Evolutionary conservation across 2,113 vertebrate genomes (phyloP), one percentile per base, ranked within the genome.

Genomic region (Ictalurus furcatus): DNA sequence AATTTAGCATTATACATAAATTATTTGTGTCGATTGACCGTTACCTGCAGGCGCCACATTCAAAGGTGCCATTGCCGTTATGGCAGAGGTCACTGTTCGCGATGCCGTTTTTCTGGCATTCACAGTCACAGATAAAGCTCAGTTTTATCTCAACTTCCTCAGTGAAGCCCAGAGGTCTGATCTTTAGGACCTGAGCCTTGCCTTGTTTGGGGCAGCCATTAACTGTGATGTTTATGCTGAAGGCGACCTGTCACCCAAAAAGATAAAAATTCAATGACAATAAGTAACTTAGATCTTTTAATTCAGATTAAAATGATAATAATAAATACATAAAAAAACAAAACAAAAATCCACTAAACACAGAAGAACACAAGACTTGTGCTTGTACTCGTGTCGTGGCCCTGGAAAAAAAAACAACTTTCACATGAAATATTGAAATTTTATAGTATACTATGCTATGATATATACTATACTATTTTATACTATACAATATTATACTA

Each of bases 21-120:
- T 48, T 23, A 58, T 82, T 23, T 34, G n/a, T 34, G 28, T 81
- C 1, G 17, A 19, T 58, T 3, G 54, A 81, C 16, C 2, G 28
- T 67, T 85, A 99, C 98, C 98, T 98, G 97, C 98, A 99, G 4
- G 98, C 97, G 19, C 98, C 98, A 90, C 98, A 99, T 92, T 99
- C 98, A 48, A 98, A 99, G 0, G 97, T 98, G 11, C 98, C 98
- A 0, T 98, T 97, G 88, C 98, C 98, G 0, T 92, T 87, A 0
- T 96, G 93, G 87, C 98, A 99, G 63, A 91, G 79, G 0, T 92
- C 74, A 83, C 97, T 99, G 3, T 95, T 92, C 1, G 93, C 88
- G n/a, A 95, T 91, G 73, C 97, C 97, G 1, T 92, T 59, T 1
- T 89, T 73, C 40, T 99, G 97, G 84, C 98, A 99, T 0, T 97